Evolutionary conservation across 2,888 invertebrate genomes (phyloP), one percentile per base, ranked within the genome.

Genomic region (Caenorhabditis angaria): DNA sequence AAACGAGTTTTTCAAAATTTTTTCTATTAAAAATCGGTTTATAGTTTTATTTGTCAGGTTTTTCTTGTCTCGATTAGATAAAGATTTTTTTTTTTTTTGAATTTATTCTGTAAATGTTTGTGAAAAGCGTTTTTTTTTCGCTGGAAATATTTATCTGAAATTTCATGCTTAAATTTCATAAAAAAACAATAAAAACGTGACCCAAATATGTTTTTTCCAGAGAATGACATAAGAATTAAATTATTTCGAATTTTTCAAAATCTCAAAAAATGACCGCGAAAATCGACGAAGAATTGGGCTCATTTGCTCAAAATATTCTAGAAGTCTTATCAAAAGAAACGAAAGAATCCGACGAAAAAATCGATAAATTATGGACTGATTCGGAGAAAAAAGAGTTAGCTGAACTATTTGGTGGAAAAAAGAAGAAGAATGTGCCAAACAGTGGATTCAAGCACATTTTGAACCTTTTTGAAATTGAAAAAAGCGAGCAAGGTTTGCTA

Each of bases 371-470:
- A 35, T 73, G 73, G 73, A 58, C 65, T 8, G 68, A 73, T 20
- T 56, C 56, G 18, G 73, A 73, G 24, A 61, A 61, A 48, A 32
- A 35, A n/a, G 73, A 73, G n/a, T 41, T 73, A 29, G n/a, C 56
- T 10, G 73, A 73, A 6, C 57, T 69, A 14, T 73, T 69, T 20
- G 65, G 69, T 1, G 57, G 57, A 55, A 73, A 73, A 59, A 73
- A 73, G 27, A 29, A 51, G 20, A 18, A 20, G 5, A 28, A 50
- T 22, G 24, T 64, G 27, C 2, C 65, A 24, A 69, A 58, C 41
- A 73, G 69, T 63, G 73, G 73, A 29, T 25, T 73, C 14, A 73
- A 73, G 60, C 10, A 25, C 8, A n/a, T 73, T 12, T 28, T 73
- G 20, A 5, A 28, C 3, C 59, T 56, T 2, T 69, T 73, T 47